phyloP scores from a whole-genome alignment of 2,888 invertebrate species.

The Drosophila gaucha region DNA sequence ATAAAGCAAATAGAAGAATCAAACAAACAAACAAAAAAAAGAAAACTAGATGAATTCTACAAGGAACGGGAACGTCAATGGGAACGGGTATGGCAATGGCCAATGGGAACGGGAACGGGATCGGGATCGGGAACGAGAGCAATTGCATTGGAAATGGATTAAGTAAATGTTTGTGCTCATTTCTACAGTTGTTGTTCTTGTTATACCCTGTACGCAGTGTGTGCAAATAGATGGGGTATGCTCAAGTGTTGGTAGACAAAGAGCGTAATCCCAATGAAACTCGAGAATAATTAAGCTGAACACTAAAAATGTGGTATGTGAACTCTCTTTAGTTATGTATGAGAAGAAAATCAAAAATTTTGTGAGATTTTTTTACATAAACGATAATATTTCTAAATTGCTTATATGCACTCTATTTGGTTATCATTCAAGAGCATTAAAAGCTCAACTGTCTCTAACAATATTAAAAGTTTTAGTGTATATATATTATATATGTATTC shows the following conservation, averaged over 20 bases:
- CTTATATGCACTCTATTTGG: no score
- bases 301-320: no score
- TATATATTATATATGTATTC: no score
- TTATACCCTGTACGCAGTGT: slow-evolving; percentile 26
- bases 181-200: slow-evolving; percentile 41
- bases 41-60: slow-evolving; percentile 32
- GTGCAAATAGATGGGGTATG: background rate
- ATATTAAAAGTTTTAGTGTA: no score
- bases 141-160: slow-evolving; percentile 75
- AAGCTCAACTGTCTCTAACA: no score
- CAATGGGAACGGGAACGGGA: slow-evolving; percentile 8
- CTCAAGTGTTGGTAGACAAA: background rate
- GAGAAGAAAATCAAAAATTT: no score
- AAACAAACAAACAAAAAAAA: background rate
- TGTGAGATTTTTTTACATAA: no score
- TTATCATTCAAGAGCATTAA: no score
- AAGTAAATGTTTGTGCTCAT: slow-evolving; percentile 77
- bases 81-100: slow-evolving; percentile 20
- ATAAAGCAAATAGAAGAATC: background rate
- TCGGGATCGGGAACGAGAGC: slow-evolving; percentile 52
- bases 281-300: background rate
- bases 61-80: slow-evolving; percentile 43
- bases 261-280: background rate
- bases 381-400: no score
- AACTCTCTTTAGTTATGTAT: no score